Conservation (phyloP, 2,888 invertebrate genomes). For the Mystacides longicornis region DNA sequence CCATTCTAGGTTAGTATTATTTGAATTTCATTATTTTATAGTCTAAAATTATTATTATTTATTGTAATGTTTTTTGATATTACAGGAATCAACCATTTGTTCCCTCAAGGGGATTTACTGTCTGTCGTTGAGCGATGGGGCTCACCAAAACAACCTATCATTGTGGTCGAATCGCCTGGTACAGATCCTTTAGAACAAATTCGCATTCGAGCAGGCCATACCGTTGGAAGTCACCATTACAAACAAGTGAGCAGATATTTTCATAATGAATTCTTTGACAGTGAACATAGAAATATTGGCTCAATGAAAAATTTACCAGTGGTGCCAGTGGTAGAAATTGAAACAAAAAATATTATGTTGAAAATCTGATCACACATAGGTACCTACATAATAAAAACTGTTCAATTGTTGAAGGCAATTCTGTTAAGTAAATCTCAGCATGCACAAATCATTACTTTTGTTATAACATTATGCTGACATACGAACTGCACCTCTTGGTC, state of each 20-base stretch:
- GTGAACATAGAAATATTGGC: too few relatives aligned
- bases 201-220: slow-evolving; percentile 52
- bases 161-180: slow-evolving; percentile 82
- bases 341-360: too few relatives aligned
- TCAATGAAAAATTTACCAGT: too few relatives aligned
- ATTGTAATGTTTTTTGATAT: neutral
- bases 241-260: slow-evolving; percentile 49
- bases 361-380: too few relatives aligned
- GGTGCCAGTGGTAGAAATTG: too few relatives aligned
- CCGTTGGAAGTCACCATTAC: slow-evolving; percentile 42
- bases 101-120: slow-evolving; percentile 25
- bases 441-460: too few relatives aligned
- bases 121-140: slow-evolving; percentile 26
- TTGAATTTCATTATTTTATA: neutral
- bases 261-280: too few relatives aligned
- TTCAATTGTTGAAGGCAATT: too few relatives aligned
- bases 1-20: slow-evolving; percentile 52
- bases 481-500: too few relatives aligned
- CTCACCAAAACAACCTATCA: slow-evolving; percentile 57
- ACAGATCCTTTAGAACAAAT: slow-evolving; percentile 86
- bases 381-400: too few relatives aligned
- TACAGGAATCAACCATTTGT: slow-evolving; percentile 21
- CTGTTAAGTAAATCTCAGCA: too few relatives aligned
- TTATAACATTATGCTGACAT: too few relatives aligned
- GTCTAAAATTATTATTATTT: neutral